Percentiles rank a stretch among this genome's conserved stretches.
Conservation (phyloP, 2,113 vertebrate genomes). For the Mirza zaza region DNA sequence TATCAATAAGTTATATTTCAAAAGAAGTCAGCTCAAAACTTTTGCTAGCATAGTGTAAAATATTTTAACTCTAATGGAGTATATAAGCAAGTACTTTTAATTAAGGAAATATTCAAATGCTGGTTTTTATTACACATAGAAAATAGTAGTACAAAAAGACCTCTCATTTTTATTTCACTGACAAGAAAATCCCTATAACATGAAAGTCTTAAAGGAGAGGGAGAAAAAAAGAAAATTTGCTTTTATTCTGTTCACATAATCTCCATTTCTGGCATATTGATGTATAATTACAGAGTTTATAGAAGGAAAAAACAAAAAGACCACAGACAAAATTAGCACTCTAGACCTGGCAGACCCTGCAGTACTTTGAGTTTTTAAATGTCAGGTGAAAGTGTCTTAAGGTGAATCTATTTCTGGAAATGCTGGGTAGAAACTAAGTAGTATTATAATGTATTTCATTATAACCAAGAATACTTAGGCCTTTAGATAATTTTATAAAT, state of each 20-base stretch:
- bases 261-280: neutral
- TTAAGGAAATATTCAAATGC: neutral
- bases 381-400: neutral
- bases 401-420: neutral
- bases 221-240: neutral
- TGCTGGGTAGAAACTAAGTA: neutral
- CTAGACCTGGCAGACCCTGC: neutral
- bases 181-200: neutral
- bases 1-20: slow-evolving; percentile 37
- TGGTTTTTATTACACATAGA: neutral
- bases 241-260: neutral
- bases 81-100: neutral
- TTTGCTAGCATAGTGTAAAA: neutral
- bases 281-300: neutral
- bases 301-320: neutral
- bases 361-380: neutral
- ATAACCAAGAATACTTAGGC: neutral
- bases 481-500: neutral
- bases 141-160: neutral
- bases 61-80: neutral
- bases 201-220: neutral
- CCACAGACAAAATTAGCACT: neutral
- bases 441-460: neutral
- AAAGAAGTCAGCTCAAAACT: slow-evolving; percentile 15
- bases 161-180: neutral